Conservation (phyloP, 2,888 invertebrate species). For the Tenthredo notha region DNA sequence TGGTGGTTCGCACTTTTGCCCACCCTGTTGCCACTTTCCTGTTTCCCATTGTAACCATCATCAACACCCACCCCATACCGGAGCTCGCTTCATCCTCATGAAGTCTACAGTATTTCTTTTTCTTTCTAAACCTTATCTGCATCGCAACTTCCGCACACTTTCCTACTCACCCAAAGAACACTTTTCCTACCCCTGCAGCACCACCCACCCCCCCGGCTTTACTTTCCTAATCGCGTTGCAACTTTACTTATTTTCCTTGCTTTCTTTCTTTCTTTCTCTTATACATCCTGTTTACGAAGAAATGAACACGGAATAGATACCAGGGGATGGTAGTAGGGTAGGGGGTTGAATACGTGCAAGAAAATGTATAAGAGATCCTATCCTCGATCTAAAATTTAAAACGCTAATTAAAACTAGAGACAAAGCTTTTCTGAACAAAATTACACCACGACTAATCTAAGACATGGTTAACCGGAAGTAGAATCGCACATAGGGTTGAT, state of each 20-base stretch:
- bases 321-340: neutral
- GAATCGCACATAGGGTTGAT: neutral
- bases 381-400: neutral
- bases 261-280: neutral
- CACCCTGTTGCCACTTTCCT: constrained; percentile 42
- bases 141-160: constrained; percentile 39
- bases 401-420: neutral
- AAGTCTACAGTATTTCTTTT: constrained; percentile 25
- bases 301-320: neutral
- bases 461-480: neutral
- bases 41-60: constrained; percentile 34
- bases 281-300: too few species aligned
- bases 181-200: too few species aligned
- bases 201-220: neutral
- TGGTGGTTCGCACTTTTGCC: constrained; percentile 18
- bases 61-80: neutral
- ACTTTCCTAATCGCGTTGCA: constrained; percentile 9
- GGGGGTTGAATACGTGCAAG: neutral
- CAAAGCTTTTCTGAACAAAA: neutral
- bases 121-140: constrained; percentile 42
- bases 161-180: constrained; percentile 26
- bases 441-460: neutral
- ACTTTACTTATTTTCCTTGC: neutral
- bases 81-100: neutral
- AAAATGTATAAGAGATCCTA: neutral